phyloP scores from a whole-genome alignment of 2,888 invertebrate genomes.

The Tetragnatha montana region DNA sequence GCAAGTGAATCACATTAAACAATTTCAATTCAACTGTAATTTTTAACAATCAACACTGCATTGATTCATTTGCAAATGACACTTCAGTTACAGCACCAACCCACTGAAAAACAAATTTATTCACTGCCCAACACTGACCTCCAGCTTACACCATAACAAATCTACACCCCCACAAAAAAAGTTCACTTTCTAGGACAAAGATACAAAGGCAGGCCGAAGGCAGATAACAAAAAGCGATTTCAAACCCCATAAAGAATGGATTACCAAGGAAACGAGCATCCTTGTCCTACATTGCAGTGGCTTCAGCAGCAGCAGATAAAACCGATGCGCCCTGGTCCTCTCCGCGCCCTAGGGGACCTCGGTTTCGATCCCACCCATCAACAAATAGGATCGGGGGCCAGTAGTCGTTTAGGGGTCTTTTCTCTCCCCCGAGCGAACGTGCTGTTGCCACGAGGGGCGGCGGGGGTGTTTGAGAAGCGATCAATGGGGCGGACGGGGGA shows the following conservation, averaged over 20 bases:
- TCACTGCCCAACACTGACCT: no score
- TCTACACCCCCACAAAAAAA: no score
- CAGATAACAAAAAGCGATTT: no score
- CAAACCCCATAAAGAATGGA: background rate
- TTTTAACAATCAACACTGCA: no score
- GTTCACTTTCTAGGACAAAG: no score
- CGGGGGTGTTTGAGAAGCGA: slow-evolving; percentile 35
- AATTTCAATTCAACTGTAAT: no score
- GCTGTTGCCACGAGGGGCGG: slow-evolving; percentile 56
- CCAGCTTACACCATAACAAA: no score
- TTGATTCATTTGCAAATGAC: no score
- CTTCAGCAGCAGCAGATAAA: slow-evolving; percentile 16
- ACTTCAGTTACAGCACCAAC: no score
- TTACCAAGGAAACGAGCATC: background rate
- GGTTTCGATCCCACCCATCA: slow-evolving; percentile 29
- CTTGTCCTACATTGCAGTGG: slow-evolving; percentile 11
- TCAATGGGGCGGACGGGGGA: slow-evolving; percentile 48
- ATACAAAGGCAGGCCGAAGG: no score
- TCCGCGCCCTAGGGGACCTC: slow-evolving; percentile 13
- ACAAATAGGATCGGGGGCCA: slow-evolving; percentile 41
- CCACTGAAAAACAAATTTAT: no score
- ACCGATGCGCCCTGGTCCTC: slow-evolving; percentile 19
- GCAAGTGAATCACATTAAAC: no score
- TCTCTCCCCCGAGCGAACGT: slow-evolving; percentile 32
- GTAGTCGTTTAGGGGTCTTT: slow-evolving; percentile 23